These are phyloP conservation scores for Apodemia mormo DNA, from an alignment of 2,888 invertebrate genomes.

Conservation along the genomic window DNA sequence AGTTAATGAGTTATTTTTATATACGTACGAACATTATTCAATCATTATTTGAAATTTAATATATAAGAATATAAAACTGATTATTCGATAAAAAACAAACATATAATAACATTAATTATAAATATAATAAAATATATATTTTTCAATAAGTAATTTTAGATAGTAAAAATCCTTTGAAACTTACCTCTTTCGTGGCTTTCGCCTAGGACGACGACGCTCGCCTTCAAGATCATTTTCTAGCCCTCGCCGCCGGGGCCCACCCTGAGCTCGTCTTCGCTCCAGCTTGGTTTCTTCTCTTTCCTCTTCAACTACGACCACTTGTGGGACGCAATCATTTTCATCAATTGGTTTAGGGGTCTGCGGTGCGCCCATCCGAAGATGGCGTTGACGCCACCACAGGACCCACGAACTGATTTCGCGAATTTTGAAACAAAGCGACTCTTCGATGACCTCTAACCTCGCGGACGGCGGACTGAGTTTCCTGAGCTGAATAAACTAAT, in stretches of 20 bases:
- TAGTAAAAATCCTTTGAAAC: slow-evolving; percentile 31
- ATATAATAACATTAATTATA: no score
- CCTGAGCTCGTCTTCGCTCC: slow-evolving; percentile 57
- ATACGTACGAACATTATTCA: no score
- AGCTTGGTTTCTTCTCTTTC: slow-evolving; percentile 58
- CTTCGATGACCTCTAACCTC: slow-evolving; percentile 40
- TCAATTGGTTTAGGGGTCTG: slow-evolving; percentile 72
- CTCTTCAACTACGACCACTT: slow-evolving; percentile 62
- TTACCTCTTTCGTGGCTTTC: slow-evolving; percentile 60
- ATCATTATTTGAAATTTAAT: no score
- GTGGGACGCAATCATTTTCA: slow-evolving; percentile 67
- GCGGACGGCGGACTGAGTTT: slow-evolving; percentile 46
- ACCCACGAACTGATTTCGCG: slow-evolving; percentile 77
- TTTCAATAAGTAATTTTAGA: no score
- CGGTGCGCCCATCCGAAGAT: slow-evolving; percentile 79
- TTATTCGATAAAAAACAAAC: no score
- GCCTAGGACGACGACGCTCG: slow-evolving; percentile 62
- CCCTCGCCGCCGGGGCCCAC: slow-evolving; percentile 63
- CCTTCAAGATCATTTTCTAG: slow-evolving; percentile 66
- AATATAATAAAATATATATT: no score
- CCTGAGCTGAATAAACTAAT: slow-evolving; percentile 38
- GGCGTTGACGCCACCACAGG: slow-evolving; percentile 78
- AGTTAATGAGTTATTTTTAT: no score
- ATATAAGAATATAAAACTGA: no score
- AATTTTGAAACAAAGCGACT: slow-evolving; percentile 62